Base-by-base conservation (phyloP, 2,888 invertebrate genomes). In the Tenthredo livida region DNA sequence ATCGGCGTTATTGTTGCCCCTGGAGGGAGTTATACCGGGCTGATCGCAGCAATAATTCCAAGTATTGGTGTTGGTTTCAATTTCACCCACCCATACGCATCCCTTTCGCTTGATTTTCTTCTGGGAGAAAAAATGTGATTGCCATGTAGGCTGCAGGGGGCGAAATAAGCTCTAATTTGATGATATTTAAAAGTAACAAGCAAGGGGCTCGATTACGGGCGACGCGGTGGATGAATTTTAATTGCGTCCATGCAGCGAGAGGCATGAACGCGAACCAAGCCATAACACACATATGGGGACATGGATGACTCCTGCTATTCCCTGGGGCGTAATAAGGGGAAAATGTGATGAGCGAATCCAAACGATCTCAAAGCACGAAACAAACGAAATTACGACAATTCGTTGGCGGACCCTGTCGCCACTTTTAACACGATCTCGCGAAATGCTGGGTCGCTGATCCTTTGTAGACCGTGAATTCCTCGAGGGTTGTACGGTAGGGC, bases 381-480 rank as follows among this genome's bases (percentile, higher is more conserved):
- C 47, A 65, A 70, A 83, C 83, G 83, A 83, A 83, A 83, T 70
- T 65, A 83, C 83, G 33, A 67, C 83, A 54, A 77, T 77, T 50
- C 54, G 29, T 77, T 54, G 77, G 47, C 47, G 37, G 40, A 37
- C 21, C 61, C 7, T 65, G 77, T 77, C 77, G 77, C 50, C 33
- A 77, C 73, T 54, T 58, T 33, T 61, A 80, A 29, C 77, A 33
- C 77, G 77, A 77, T 77, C 43, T 73, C 29, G 54, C 40, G 77
- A 77, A 77, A 50, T 9, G 15, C 54, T 21, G 50, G 29, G n/a
- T 10, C n/a, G 40, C 43, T 25, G 25, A 40, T 54, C 29, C 54
- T 77, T 77, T 77, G 47, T 25, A 21, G 50, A 77, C 50, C 77
- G 50, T 50, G 29, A 54, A 77, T 77, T 77, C 40, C 77, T 77